Evolutionary conservation across 2,888 invertebrate species (phyloP), one percentile per base, ranked within the genome.

Genomic region (Junonia oenone): DNA sequence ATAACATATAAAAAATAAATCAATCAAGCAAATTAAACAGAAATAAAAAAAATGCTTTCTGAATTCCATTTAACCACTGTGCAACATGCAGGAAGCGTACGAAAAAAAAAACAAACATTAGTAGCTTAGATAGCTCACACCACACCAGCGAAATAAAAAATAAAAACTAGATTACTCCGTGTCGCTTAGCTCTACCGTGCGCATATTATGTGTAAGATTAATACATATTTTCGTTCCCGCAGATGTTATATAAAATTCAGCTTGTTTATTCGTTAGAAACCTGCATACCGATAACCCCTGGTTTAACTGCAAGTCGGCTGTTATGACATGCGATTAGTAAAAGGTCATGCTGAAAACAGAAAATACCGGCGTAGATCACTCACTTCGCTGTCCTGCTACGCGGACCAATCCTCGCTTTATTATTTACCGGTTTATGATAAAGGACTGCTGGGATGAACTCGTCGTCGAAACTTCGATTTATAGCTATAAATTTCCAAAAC

Each of bases 281-380:
- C 14, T 26, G 38, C 15, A 29, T 27, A 22, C 50, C 40, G 50
- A 19, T 17, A 50, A 50, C 50, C 50, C 27, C 38, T 40, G n/a
- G 40, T 29, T 11, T 50, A 14, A 45, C 35, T 17, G 48, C 35
- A 38, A 40, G 55, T 40, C 17, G 29, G 53, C 22, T 35, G 33
- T 47, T 27, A 45, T 22, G 43, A 45, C 77, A 76, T 78, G 81
- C 78, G 58, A 69, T 81, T 82, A 83, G 78, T 82, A 68, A 62
- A 67, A 65, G 55, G 50, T 60, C 79, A 79, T 81, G 79, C 80
- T 69, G 52, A 68, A 73, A 72, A 66, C 66, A 69, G 59, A 67
- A 66, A 65, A 73, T 75, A 81, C 87, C 87, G 88, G 88, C 84
- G 74, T 69, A 80, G 88, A 88, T 88, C 88, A 88, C 88, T 83